Conservation (phyloP, 1,140 invertebrate species). For the Lysiphlebus fabarum region DNA sequence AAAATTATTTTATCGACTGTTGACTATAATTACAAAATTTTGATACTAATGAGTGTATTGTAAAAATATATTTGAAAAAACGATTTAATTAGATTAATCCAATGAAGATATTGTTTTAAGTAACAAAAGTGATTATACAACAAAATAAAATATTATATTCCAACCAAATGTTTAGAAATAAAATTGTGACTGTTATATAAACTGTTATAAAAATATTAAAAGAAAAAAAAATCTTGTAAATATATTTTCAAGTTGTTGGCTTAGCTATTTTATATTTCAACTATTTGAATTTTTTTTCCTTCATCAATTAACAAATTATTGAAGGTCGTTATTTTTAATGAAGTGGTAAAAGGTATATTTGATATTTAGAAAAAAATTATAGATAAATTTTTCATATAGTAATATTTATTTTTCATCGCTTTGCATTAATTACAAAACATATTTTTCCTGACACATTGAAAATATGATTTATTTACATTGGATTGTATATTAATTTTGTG, state of each 20-base stretch:
- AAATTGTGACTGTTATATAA: constrained; percentile 21
- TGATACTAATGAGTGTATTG: too few relatives aligned
- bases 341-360: too few relatives aligned
- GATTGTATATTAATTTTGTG: constrained; percentile 41
- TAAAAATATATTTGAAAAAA: too few relatives aligned
- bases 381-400: constrained; percentile 37
- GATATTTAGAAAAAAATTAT: neutral
- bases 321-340: too few relatives aligned
- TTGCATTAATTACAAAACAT: constrained; percentile 57
- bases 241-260: constrained; percentile 10
- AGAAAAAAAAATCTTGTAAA: constrained; percentile 11
- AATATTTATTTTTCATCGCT: constrained; percentile 52
- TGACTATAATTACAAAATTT: too few relatives aligned
- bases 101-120: too few relatives aligned
- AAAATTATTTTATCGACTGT: too few relatives aligned
- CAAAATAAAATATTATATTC: constrained; percentile 7
- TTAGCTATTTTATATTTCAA: too few relatives aligned
- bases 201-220: constrained; percentile 20
- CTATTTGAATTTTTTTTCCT: too few relatives aligned
- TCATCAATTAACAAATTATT: too few relatives aligned
- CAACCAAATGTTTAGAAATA: constrained; percentile 21
- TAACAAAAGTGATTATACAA: neutral
- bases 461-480: constrained; percentile 55
- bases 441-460: constrained; percentile 54
- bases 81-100: too few relatives aligned